phyloP scores from a whole-genome alignment of 2,797 vertebrate genomes.

The Artibeus jamaicensis region DNA sequence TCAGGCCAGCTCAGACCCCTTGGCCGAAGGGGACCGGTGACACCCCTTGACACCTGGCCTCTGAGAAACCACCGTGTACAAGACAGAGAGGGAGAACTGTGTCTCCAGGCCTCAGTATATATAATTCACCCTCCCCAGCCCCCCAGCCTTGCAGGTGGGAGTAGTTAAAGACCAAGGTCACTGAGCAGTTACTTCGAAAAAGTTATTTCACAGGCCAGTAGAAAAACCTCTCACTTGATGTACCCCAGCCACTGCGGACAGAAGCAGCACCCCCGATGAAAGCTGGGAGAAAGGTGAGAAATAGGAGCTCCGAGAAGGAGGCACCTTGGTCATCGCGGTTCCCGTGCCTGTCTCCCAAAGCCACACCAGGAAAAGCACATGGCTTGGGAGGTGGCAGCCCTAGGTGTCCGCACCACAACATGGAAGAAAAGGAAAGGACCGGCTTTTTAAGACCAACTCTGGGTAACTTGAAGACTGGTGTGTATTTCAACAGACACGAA shows the following conservation, averaged over 20 bases:
- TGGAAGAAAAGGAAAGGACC: background rate
- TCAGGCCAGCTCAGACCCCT: background rate
- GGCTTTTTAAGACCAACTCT: background rate
- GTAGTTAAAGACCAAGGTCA: background rate
- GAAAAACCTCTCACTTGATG: background rate
- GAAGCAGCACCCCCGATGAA: background rate
- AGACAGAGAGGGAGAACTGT: background rate
- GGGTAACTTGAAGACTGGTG: conserved; percentile 19
- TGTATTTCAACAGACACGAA: conserved; percentile 12
- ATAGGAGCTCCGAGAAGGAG: background rate
- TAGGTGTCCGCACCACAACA: background rate
- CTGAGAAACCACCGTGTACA: background rate
- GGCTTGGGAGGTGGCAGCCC: background rate
- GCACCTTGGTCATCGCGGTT: rapidly evolving
- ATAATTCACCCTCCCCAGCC: background rate
- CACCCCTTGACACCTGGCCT: background rate
- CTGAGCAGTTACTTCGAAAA: background rate
- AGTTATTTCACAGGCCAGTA: background rate
- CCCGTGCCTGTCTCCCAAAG: background rate
- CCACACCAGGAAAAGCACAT: background rate
- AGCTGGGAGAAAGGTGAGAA: background rate
- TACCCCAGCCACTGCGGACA: background rate
- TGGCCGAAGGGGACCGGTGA: background rate
- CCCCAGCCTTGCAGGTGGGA: background rate
- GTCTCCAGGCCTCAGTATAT: background rate